phyloP scores from a whole-genome alignment of 2,797 vertebrate genomes.

The Valencia hispanica region DNA sequence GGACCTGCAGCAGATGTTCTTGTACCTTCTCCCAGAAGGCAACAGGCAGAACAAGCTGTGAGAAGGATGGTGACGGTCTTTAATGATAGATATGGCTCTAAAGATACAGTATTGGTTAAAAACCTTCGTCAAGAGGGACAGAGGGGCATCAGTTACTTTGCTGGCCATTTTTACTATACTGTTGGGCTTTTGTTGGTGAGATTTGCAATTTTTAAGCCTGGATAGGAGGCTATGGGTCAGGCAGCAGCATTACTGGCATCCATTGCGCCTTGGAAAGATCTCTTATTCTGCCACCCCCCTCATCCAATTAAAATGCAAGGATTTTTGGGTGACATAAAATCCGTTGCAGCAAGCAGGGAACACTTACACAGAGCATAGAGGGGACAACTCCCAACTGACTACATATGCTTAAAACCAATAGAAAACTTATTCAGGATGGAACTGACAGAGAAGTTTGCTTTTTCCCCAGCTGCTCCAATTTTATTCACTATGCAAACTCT shows the following conservation, averaged over 20 bases:
- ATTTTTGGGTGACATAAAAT: not conserved
- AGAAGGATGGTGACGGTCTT: not conserved
- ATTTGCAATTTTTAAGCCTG: not conserved
- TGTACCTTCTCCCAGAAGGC: slow-evolving; percentile 1
- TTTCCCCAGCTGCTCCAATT: not conserved
- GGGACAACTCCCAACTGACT: not conserved
- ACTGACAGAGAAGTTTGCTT: not conserved
- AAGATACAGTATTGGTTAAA: not conserved
- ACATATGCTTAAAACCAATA: not conserved
- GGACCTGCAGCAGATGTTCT: slow-evolving; percentile 5
- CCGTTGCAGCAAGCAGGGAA: not conserved
- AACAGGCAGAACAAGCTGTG: slow-evolving; percentile 5
- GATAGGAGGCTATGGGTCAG: no score
- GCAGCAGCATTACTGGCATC: not conserved
- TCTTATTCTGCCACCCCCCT: not conserved
- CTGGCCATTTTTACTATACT: not conserved
- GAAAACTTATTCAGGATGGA: not conserved
- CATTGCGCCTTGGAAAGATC: not conserved
- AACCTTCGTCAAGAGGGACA: not conserved
- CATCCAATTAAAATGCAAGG: not conserved
- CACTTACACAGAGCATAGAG: not conserved
- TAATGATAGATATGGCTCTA: slow-evolving; percentile 5
- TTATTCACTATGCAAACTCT: not conserved
- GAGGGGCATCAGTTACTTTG: not conserved
- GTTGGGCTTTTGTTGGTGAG: not conserved